Evolutionary conservation across 2,888 invertebrate genomes (phyloP).

Genomic region (Lamproptera curius): DNA sequence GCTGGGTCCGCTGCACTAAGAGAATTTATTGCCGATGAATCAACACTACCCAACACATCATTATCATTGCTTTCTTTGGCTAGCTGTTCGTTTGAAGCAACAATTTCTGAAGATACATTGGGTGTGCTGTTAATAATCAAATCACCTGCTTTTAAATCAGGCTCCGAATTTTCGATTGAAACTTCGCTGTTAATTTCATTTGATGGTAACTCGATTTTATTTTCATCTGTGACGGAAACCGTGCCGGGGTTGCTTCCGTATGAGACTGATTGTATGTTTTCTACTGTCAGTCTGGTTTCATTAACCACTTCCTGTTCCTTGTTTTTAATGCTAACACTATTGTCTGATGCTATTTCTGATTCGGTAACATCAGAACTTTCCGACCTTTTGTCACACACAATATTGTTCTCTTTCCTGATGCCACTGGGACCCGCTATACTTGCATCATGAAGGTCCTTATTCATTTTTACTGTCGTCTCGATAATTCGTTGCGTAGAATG

Average conservation of each 20-base stretch:
- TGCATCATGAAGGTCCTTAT: constrained; percentile 25
- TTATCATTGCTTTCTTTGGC: too few species aligned
- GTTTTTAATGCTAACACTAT: not conserved
- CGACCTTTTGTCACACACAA: constrained; percentile 2
- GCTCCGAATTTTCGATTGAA: not conserved
- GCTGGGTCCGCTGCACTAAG: too few species aligned
- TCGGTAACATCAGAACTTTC: not conserved
- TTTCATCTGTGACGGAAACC: not conserved
- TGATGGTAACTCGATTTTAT: not conserved
- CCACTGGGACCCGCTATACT: not conserved
- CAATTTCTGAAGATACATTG: too few species aligned
- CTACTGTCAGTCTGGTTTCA: not conserved
- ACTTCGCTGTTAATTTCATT: not conserved
- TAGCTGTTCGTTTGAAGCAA: too few species aligned
- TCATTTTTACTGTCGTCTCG: constrained; percentile 33
- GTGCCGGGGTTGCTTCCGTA: too few species aligned
- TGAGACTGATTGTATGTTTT: not conserved
- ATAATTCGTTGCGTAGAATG: constrained; percentile 42
- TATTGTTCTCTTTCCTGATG: constrained; percentile 3
- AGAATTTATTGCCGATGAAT: too few species aligned
- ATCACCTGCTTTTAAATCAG: not conserved
- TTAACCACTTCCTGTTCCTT: not conserved
- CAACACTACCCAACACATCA: too few species aligned
- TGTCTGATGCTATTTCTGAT: not conserved
- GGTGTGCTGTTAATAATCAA: too few species aligned